A percentile compares a stretch with the other conserved stretches of the same genome.
phyloP scores from a whole-genome alignment of 1,140 invertebrate genomes.

The Anoplolepis gracilipes region DNA sequence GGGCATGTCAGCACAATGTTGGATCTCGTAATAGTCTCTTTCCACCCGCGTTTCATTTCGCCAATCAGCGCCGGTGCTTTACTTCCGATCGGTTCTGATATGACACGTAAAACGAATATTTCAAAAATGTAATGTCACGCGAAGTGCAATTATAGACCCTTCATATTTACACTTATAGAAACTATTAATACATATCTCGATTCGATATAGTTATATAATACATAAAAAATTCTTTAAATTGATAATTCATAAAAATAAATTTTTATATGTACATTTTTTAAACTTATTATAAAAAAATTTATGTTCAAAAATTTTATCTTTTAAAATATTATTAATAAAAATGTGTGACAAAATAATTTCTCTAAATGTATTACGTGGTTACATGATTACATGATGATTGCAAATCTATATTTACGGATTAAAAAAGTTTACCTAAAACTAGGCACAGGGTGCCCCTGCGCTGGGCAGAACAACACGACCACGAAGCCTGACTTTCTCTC shows the following conservation, averaged over 20 bases:
- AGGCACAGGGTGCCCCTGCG: constrained; percentile 87
- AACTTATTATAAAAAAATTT: neutral
- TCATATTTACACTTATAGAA: neutral
- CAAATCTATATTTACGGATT: neutral
- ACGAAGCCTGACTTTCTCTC: constrained; percentile 75
- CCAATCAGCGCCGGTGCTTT: constrained; percentile 88
- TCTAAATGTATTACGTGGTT: too few relatives aligned
- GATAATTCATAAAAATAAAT: neutral
- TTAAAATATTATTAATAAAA: too few relatives aligned
- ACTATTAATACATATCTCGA: too few relatives aligned
- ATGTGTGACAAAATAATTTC: too few relatives aligned
- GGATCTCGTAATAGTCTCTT: constrained; percentile 72
- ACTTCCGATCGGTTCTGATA: constrained; percentile 90
- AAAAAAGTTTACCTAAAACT: constrained; percentile 80
- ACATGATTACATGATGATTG: too few relatives aligned
- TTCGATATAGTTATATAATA: too few relatives aligned
- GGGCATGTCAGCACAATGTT: constrained; percentile 87
- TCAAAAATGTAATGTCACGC: neutral
- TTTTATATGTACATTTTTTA: neutral
- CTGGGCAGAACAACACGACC: constrained; percentile 88
- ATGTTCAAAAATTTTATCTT: neutral
- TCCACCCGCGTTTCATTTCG: constrained; percentile 82
- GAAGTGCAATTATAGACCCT: neutral
- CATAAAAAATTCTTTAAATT: neutral
- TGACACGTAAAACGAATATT: constrained; percentile 62